phyloP scores from a whole-genome alignment of 53 echinoderm and acorn worm genomes.

The Stichopus horrens region DNA sequence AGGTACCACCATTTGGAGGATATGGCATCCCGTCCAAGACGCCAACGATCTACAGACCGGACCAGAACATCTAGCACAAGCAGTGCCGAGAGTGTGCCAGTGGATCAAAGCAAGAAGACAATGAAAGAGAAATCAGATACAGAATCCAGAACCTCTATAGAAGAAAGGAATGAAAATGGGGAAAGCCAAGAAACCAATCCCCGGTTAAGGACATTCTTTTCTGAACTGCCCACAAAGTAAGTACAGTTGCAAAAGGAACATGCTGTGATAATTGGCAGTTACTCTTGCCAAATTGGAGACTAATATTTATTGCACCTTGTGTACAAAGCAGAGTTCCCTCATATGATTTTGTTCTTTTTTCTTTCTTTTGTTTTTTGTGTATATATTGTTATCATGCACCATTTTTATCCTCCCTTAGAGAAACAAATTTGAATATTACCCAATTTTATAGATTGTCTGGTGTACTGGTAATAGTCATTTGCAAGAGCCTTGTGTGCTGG shows the following conservation, averaged over 20 bases:
- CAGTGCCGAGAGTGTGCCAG: constrained; percentile 50
- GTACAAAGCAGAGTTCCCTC: background rate
- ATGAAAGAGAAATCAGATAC: constrained; percentile 21
- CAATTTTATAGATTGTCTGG: too few species aligned
- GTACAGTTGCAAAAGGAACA: background rate
- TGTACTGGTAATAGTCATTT: too few species aligned
- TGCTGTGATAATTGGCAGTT: background rate
- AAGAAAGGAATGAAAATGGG: constrained; percentile 28
- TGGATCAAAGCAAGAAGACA: constrained; percentile 22
- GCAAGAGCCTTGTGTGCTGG: too few species aligned
- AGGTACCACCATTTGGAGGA: constrained; percentile 90
- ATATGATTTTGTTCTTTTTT: background rate
- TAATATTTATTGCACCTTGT: background rate
- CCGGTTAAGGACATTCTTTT: constrained; percentile 73
- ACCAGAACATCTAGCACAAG: constrained; percentile 55
- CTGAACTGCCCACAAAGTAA: constrained; percentile 67
- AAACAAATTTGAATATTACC: too few species aligned
- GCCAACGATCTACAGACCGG: constrained; percentile 44
- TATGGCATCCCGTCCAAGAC: constrained; percentile 72
- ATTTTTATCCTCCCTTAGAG: too few species aligned
- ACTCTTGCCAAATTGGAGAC: too few species aligned
- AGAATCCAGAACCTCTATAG: constrained; percentile 48
- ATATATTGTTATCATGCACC: background rate
- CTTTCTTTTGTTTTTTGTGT: background rate
- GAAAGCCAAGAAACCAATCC: constrained; percentile 10